These are phyloP conservation scores for Tetragonisca angustula DNA, from an alignment of 2,888 invertebrate genomes.

Conservation along the genomic window DNA sequence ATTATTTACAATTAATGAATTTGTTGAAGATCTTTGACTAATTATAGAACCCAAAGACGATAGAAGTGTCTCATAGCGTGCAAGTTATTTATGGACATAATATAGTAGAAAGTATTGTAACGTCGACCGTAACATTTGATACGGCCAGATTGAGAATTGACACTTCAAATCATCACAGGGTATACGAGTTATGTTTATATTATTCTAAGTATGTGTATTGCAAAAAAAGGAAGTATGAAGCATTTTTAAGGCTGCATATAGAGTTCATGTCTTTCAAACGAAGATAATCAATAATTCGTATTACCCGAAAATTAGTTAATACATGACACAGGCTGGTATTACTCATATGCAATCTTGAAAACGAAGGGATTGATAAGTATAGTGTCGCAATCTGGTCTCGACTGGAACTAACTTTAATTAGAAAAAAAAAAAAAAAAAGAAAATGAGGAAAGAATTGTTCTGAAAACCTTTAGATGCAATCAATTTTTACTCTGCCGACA, in stretches of 20 bases:
- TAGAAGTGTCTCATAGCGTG: slow-evolving; percentile 77
- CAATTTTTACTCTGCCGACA: slow-evolving; percentile 79
- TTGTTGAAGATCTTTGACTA: slow-evolving; percentile 63
- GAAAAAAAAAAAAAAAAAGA: slow-evolving; percentile 39
- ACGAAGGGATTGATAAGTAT: slow-evolving; percentile 42
- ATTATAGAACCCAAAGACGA: slow-evolving; percentile 78
- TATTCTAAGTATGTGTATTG: slow-evolving; percentile 72
- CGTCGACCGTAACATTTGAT: slow-evolving; percentile 70
- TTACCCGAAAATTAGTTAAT: slow-evolving; percentile 39
- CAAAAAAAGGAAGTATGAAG: slow-evolving; percentile 26
- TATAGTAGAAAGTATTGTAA: slow-evolving; percentile 70
- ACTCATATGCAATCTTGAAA: slow-evolving; percentile 67
- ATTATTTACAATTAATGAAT: slow-evolving; percentile 42
- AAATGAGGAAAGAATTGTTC: slow-evolving; percentile 57
- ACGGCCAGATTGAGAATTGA: slow-evolving; percentile 76
- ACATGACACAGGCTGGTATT: slow-evolving; percentile 12
- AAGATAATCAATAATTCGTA: slow-evolving; percentile 36
- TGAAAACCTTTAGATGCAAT: slow-evolving; percentile 66
- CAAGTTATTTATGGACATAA: slow-evolving; percentile 78
- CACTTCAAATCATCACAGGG: slow-evolving; percentile 77
- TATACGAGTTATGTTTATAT: slow-evolving; percentile 79
- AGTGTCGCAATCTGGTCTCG: slow-evolving; percentile 77
- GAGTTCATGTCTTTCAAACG: slow-evolving; percentile 39
- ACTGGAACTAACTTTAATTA: slow-evolving; percentile 78
- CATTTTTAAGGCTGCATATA: slow-evolving; percentile 67